These are phyloP conservation scores for Rhinoderma darwinii DNA, from an alignment of 2,113 vertebrate species.

Conservation along the genomic window DNA sequence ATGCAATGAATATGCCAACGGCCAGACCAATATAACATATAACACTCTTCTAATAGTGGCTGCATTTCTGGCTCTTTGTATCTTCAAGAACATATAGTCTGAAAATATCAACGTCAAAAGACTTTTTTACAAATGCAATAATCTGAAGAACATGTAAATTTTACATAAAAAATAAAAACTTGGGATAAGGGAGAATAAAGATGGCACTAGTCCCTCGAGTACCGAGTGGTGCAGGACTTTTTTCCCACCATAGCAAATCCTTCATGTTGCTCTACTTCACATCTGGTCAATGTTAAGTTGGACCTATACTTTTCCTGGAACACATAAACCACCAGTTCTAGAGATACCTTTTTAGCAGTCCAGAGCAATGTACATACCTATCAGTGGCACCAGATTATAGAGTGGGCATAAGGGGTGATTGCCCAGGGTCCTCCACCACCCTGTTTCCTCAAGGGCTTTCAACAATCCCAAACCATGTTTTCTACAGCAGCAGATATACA, in stretches of 20 bases:
- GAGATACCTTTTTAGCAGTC: too few relatives aligned
- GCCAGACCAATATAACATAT: neutral
- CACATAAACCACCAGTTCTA: too few relatives aligned
- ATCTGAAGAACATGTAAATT: neutral
- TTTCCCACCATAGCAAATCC: neutral
- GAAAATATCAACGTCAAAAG: neutral
- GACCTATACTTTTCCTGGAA: neutral
- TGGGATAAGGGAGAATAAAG: neutral
- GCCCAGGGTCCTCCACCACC: too few relatives aligned
- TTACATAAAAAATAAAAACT: neutral
- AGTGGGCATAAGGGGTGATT: too few relatives aligned
- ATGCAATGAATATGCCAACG: conserved; percentile 13
- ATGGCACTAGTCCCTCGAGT: neutral
- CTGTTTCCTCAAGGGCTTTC: too few relatives aligned
- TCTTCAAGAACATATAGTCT: neutral
- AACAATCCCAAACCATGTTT: too few relatives aligned
- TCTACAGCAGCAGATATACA: too few relatives aligned
- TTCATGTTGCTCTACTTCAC: neutral
- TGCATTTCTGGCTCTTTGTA: neutral
- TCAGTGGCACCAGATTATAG: too few relatives aligned
- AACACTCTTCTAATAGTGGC: neutral
- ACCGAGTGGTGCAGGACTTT: neutral
- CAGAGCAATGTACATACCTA: too few relatives aligned
- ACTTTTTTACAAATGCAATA: neutral
- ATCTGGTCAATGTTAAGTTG: neutral